Evolutionary conservation across 2,797 vertebrate genomes (phyloP), one percentile per base, ranked within the genome.

Genomic region (Iguana delicatissima): DNA sequence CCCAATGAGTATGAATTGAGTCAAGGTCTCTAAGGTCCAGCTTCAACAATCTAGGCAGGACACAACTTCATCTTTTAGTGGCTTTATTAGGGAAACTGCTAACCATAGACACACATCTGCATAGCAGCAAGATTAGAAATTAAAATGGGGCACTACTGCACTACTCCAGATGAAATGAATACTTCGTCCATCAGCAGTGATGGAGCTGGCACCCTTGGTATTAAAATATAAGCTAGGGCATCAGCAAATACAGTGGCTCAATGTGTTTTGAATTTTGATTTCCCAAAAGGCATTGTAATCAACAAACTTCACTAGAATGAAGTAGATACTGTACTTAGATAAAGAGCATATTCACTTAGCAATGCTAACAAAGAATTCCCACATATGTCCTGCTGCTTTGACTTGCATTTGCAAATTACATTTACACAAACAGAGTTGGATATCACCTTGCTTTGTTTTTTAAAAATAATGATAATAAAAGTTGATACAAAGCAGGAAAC

Each of bases 201-300:
- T 84, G n/a, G 46, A 77, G 46, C 46, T 84, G 35, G 80, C 50
- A 84, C 4, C 35, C 18, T 83, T 16, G 35, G 69, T 42, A 69
- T 91, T 86, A 50, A 84, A 76, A 64, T 38, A 9, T 81, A 86
- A 85, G 81, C 64, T 38, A 73, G 35, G 89, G 72, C 85, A 91
- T 87, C 85, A 91, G 32, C 24, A 84, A 46, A 91, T 62, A 87
- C 14, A 87, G 24, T 67, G 62, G n/a, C 72, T 91, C 72, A 82
- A 26, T 84, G 80, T 91, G 59, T 84, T 84, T 84, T 87, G 89
- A 91, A 91, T 91, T 91, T 87, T 91, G 85, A 91, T 91, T 91
- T 87, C 85, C 89, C 89, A 64, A 77, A 83, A 77, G 80, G 46
- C 72, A 83, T 62, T n/a, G n/a, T 79, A 91, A 87, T 91, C 85